These are phyloP conservation scores for Cuculus canorus DNA, from an alignment of 2,797 vertebrate genomes.

Conservation along the genomic window DNA sequence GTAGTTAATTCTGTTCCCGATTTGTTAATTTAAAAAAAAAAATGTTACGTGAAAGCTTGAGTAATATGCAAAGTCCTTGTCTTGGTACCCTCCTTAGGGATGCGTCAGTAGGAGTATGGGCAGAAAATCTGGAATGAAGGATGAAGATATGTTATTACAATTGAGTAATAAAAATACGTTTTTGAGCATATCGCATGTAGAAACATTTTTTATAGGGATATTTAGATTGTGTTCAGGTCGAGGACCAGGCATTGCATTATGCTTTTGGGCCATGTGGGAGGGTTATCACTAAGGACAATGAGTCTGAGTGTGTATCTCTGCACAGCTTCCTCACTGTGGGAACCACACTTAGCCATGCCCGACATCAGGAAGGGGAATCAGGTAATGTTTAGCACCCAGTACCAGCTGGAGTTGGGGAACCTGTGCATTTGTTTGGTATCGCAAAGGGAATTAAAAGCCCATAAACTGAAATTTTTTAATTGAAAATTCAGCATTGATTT, in stretches of 20 bases:
- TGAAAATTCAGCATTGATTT: background rate
- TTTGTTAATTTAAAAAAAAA: background rate
- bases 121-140: background rate
- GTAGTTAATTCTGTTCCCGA: background rate
- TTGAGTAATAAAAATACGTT: background rate
- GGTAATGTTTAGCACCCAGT: background rate
- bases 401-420: background rate
- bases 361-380: background rate
- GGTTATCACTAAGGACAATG: fast-evolving
- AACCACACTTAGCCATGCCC: fast-evolving
- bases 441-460: background rate
- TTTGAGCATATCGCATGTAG: background rate
- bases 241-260: background rate
- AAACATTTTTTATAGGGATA: background rate
- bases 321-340: background rate
- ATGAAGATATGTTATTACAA: background rate
- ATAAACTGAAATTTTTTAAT: background rate
- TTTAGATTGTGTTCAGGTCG: background rate
- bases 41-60: background rate
- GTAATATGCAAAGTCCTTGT: background rate
- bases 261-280: background rate
- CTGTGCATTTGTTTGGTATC: background rate
- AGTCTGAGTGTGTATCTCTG: background rate
- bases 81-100: background rate
- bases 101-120: background rate